These are phyloP conservation scores for Oncopeltus fasciatus DNA, from an alignment of 1,140 invertebrate species.

Conservation along the genomic window DNA sequence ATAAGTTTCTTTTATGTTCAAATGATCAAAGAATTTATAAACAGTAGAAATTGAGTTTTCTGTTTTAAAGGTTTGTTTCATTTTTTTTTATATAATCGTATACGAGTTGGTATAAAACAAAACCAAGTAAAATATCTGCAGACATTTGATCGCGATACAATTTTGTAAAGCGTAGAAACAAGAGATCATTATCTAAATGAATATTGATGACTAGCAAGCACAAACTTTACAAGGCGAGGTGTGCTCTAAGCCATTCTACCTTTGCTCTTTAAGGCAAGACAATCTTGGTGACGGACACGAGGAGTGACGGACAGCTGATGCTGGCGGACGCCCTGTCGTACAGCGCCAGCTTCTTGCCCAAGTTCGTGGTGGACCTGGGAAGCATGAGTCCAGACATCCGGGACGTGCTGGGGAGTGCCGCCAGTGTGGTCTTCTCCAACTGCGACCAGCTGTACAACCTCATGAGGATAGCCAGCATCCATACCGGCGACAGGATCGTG, in stretches of 20 bases:
- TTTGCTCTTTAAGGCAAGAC: slow-evolving; percentile 31
- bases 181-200: too few species aligned
- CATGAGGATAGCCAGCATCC: slow-evolving; percentile 35
- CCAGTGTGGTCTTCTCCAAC: slow-evolving; percentile 42
- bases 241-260: too few species aligned
- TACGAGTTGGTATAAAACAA: too few species aligned
- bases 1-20: too few species aligned
- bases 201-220: too few species aligned
- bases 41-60: too few species aligned
- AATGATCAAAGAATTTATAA: too few species aligned
- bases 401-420: slow-evolving; percentile 37
- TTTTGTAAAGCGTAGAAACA: too few species aligned
- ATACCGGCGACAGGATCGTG: slow-evolving; percentile 49
- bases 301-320: slow-evolving; percentile 48
- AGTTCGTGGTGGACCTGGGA: slow-evolving; percentile 43
- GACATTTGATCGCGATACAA: background rate
- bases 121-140: too few species aligned
- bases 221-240: too few species aligned
- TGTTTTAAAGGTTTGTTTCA: too few species aligned
- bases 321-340: slow-evolving; percentile 49
- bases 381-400: slow-evolving; percentile 44
- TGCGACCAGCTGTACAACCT: slow-evolving; percentile 34
- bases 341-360: slow-evolving; percentile 41
- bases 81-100: too few species aligned
- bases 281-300: slow-evolving; percentile 49